Conservation (phyloP, 2,113 vertebrate genomes). For the Gobiocypris rarus region DNA sequence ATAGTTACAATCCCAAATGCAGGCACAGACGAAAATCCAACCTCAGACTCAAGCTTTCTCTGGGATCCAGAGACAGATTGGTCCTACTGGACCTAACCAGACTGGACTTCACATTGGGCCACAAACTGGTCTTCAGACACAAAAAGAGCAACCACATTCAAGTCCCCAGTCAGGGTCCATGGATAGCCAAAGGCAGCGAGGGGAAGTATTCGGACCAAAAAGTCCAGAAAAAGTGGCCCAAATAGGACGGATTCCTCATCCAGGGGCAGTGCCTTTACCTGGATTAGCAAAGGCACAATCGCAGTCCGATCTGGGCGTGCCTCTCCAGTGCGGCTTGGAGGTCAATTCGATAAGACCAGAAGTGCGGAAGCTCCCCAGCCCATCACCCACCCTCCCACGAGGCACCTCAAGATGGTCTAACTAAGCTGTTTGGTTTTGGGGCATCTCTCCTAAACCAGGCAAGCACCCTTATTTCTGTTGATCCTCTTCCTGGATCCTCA, state of each 20-base stretch:
- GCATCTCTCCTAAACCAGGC: constrained; percentile 95
- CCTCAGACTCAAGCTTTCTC: constrained; percentile 58
- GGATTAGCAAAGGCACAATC: constrained; percentile 77
- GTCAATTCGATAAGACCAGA: constrained; percentile 79
- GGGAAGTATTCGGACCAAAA: constrained; percentile 64
- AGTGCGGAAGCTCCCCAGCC: constrained; percentile 78
- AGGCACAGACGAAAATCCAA: constrained; percentile 58
- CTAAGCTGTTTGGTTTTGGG: constrained; percentile 95
- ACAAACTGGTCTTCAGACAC: constrained; percentile 50
- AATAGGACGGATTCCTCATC: constrained; percentile 72
- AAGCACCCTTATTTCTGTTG: constrained; percentile 92
- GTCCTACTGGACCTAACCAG: constrained; percentile 60
- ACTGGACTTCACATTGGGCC: constrained; percentile 31
- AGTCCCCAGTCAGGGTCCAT: constrained; percentile 10
- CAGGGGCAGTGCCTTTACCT: constrained; percentile 73
- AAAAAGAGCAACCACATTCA: constrained; percentile 50
- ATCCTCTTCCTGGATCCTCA: constrained; percentile 81
- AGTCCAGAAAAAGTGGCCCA: constrained; percentile 66
- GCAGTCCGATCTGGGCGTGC: constrained; percentile 74
- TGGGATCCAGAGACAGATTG: constrained; percentile 62
- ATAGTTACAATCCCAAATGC: constrained; percentile 61
- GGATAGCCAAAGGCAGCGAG: constrained; percentile 32
- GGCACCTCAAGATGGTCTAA: constrained; percentile 90
- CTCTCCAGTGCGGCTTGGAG: constrained; percentile 73
- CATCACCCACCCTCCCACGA: constrained; percentile 81